Evolutionary conservation across 2,888 invertebrate species (phyloP).

Genomic region (Perithous albicinctus): DNA sequence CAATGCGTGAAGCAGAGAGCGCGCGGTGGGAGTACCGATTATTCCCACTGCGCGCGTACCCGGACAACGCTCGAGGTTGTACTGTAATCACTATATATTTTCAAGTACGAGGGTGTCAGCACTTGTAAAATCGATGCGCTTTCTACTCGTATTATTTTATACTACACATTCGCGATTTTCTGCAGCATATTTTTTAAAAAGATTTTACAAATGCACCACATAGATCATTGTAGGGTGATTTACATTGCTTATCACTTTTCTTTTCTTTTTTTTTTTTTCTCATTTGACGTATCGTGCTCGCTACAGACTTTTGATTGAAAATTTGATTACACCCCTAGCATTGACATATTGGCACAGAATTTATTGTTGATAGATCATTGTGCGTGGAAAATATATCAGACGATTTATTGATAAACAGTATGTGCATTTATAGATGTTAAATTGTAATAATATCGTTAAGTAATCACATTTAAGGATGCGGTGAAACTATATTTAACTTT

Average conservation of each 20-base stretch:
- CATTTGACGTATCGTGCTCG: neutral
- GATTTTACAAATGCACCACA: conserved; percentile 21
- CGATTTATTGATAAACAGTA: conserved; percentile 28
- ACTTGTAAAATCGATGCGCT: conserved; percentile 73
- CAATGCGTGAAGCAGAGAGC: no score
- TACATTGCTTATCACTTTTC: neutral
- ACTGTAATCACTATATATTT: neutral
- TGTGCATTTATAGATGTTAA: conserved; percentile 1
- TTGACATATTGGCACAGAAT: conserved; percentile 60
- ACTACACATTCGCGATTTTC: conserved; percentile 75
- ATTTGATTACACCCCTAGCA: conserved; percentile 39
- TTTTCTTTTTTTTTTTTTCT: neutral
- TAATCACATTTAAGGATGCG: conserved; percentile 50
- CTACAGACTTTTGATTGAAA: conserved; percentile 30
- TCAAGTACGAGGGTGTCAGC: conserved; percentile 66
- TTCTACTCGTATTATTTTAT: conserved; percentile 78
- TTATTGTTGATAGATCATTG: conserved; percentile 61
- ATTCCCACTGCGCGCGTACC: neutral
- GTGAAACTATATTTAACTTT: neutral
- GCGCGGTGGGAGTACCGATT: neutral
- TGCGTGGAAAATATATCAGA: conserved; percentile 44
- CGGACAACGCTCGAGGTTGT: neutral
- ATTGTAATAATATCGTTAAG: conserved; percentile 11
- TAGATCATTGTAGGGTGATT: neutral
- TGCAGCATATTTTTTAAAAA: conserved; percentile 24